phyloP scores from a whole-genome alignment of 2,797 vertebrate species.

The Enteromius paludinosus region DNA sequence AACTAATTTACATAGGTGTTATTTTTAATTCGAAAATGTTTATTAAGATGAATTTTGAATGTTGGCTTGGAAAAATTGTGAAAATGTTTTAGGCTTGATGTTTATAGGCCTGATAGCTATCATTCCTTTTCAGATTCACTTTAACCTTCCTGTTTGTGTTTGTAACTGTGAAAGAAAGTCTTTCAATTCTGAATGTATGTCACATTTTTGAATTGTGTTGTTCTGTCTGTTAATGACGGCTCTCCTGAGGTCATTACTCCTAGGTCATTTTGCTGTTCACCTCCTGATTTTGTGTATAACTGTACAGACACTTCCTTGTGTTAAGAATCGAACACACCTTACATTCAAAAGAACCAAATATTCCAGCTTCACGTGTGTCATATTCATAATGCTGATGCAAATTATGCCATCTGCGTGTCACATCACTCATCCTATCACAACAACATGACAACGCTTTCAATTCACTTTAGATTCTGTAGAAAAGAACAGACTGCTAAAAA shows the following conservation, averaged over 20 bases:
- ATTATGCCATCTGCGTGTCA: neutral
- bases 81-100: neutral
- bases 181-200: neutral
- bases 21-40: neutral
- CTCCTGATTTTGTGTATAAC: neutral
- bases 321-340: conserved; percentile 3
- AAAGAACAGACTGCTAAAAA: neutral
- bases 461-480: neutral
- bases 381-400: conserved; percentile 36
- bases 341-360: conserved; percentile 20
- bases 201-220: neutral
- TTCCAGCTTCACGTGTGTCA: conserved; percentile 1
- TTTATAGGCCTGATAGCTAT: neutral
- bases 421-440: neutral
- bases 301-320: conserved; percentile 24
- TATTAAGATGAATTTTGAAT: neutral
- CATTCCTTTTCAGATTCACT: neutral
- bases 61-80: neutral
- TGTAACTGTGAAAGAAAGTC: neutral
- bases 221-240: neutral
- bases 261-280: neutral
- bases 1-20: neutral
- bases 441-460: neutral
- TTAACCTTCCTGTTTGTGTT: neutral
- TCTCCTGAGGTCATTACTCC: neutral